A percentile compares a stretch with the other conserved stretches of the same genome.
Evolutionary conservation across 64 coral and sea anemone species (phyloP).

Genomic region (Hydrozoanthus tunicans): DNA sequence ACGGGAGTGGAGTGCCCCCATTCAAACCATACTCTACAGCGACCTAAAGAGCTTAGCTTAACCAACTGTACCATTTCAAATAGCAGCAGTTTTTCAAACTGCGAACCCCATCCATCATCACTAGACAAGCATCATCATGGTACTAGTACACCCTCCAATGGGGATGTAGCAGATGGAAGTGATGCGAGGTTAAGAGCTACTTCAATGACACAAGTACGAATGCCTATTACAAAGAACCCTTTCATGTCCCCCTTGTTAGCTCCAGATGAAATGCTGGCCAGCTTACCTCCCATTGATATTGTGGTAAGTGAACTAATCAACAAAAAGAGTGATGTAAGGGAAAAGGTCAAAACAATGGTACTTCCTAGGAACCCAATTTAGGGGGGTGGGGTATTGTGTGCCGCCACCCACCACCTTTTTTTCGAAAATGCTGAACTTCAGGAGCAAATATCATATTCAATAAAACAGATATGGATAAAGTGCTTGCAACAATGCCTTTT

Average conservation of each 20-base stretch:
- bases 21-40: constrained; percentile 15
- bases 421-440: too few species aligned
- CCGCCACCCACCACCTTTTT: too few species aligned
- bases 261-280: constrained; percentile 81
- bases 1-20: not conserved
- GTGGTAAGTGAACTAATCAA: constrained; percentile 75
- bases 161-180: constrained; percentile 20
- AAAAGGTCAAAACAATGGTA: too few species aligned
- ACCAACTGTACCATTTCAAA: constrained; percentile 52
- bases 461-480: too few species aligned
- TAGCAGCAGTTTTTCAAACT: constrained; percentile 44
- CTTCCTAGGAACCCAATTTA: too few species aligned
- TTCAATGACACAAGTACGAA: constrained; percentile 74
- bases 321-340: too few species aligned
- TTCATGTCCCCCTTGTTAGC: constrained; percentile 94
- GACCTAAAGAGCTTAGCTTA: constrained; percentile 33
- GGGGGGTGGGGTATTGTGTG: too few species aligned
- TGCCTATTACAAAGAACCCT: constrained; percentile 89
- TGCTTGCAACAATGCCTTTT: too few species aligned
- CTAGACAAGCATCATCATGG: constrained; percentile 9
- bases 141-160: not conserved
- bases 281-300: constrained; percentile 89
- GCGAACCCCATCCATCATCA: constrained; percentile 42
- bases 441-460: too few species aligned
- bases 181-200: not conserved